Base-by-base conservation (phyloP, 1,140 invertebrate genomes). In the Colletes latitarsis region DNA sequence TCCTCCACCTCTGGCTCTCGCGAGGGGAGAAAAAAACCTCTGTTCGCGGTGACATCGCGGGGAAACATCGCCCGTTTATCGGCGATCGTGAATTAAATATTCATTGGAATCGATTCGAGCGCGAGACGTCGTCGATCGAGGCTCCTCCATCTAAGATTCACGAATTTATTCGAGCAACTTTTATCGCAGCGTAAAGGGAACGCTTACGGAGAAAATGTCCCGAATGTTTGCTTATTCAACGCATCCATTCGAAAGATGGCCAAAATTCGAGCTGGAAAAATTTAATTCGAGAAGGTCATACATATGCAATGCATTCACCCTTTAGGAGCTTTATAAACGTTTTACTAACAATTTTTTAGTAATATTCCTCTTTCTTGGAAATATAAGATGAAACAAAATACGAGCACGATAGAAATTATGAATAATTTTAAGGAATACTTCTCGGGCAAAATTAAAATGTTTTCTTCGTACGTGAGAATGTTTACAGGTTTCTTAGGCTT, bases 161-260 rank as follows among this genome's bases (percentile, higher is more conserved):
- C 67, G 73, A 67, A 76, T 67, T 67, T 76, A 76, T 55, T 66
- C 62, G 49, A 76, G 63, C 19, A 58, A 76, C 63, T 67, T 76
- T 67, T 67, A 76, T 67, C 63, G 52, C 4, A 21, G 5, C 19
- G n/a, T 9, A 2, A 8, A 46, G 14, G 63, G 41, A 21, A 66
- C 64, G 64, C n/a, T 66, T 66, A 12, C 41, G 43, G 9, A 17
- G 5, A 62, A 62, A 46, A 4, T 46, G 30, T 30, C 30, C 30
- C 30, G 30, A 30, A 30, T 30, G 30, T 30, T 30, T 30, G 30
- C 2, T 30, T 30, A 30, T 30, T 30, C 30, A 30, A 30, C 30
- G 30, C 30, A n/a, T n/a, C n/a, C n/a, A n/a, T n/a, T n/a, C 30
- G 30, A 30, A 30, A 30, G 2, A 30, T 30, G 30, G 30, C 30